These are phyloP conservation scores for Drosophila ambigua DNA, from an alignment of 1,140 invertebrate species.

Conservation along the genomic window DNA sequence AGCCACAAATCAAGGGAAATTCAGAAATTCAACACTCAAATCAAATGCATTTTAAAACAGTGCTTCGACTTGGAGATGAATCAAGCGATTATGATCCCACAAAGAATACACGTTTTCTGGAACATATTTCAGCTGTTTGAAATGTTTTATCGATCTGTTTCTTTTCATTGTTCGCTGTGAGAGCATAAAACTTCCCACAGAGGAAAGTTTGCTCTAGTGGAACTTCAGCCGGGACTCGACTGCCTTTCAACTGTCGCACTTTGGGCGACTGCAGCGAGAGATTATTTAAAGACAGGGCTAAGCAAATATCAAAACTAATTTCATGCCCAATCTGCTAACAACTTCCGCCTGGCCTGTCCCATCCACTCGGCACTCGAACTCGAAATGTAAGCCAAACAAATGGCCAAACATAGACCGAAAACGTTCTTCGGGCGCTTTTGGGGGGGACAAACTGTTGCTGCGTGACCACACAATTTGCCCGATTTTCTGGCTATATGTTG, in stretches of 20 bases:
- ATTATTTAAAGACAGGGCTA: constrained; percentile 33
- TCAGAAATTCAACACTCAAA: constrained; percentile 11
- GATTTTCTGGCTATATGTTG: constrained; percentile 29
- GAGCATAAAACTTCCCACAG: too few species aligned
- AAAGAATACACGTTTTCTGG: too few species aligned
- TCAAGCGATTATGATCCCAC: too few species aligned
- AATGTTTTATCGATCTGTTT: too few species aligned
- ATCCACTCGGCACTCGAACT: constrained; percentile 40
- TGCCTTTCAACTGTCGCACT: constrained; percentile 21
- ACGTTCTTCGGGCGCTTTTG: constrained; percentile 3
- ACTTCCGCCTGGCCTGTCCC: constrained; percentile 61
- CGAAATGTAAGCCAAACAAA: constrained; percentile 70
- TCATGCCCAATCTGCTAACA: constrained; percentile 50
- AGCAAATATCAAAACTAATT: constrained; percentile 27
- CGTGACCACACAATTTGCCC: constrained; percentile 52
- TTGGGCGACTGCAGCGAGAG: constrained; percentile 3
- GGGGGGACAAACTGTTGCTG: constrained; percentile 10
- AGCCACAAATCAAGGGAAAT: constrained; percentile 22
- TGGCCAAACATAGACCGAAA: constrained; percentile 54
- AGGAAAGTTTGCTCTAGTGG: not conserved
- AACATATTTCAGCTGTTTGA: too few species aligned
- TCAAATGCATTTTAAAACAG: constrained; percentile 43
- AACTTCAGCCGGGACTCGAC: too few species aligned
- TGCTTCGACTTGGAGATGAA: too few species aligned
- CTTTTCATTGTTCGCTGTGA: too few species aligned